phyloP scores from a whole-genome alignment of 2,888 invertebrate genomes.

The Drosophila sordidapex region DNA sequence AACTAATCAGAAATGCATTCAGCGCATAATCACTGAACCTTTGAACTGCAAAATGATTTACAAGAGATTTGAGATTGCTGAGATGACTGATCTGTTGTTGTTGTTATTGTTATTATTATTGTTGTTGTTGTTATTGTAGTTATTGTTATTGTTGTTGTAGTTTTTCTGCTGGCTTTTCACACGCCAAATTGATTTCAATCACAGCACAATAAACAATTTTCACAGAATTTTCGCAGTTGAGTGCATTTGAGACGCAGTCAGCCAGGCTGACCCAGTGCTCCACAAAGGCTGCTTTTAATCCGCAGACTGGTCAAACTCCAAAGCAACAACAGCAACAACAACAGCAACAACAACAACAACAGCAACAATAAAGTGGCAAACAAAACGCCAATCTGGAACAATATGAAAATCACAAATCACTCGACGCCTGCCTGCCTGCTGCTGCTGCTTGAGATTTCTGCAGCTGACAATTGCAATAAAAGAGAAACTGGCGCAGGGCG shows the following conservation, averaged over 20 bases:
- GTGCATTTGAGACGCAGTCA: slow-evolving; percentile 38
- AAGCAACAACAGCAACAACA: slow-evolving; percentile 29
- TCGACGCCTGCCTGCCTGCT: slow-evolving; percentile 48
- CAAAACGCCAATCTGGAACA: slow-evolving; percentile 62
- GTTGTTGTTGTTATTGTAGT: neutral
- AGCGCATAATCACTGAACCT: slow-evolving; percentile 55
- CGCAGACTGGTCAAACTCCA: slow-evolving; percentile 51
- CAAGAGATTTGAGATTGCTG: slow-evolving; percentile 31
- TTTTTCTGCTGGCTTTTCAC: slow-evolving; percentile 29
- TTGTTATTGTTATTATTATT: neutral
- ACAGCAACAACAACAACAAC: slow-evolving; percentile 35
- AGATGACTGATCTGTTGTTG: slow-evolving; percentile 10
- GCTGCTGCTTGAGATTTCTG: slow-evolving; percentile 38
- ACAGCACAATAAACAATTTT: slow-evolving; percentile 66
- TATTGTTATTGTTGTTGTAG: neutral
- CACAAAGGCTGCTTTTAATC: slow-evolving; percentile 51
- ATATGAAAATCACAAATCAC: slow-evolving; percentile 63
- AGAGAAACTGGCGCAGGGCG: slow-evolving; percentile 39
- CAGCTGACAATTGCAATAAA: slow-evolving; percentile 67
- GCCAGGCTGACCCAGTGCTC: slow-evolving; percentile 68
- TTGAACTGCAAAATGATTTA: slow-evolving; percentile 63
- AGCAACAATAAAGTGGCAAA: slow-evolving; percentile 53
- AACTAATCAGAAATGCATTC: slow-evolving; percentile 6
- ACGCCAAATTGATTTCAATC: slow-evolving; percentile 74
- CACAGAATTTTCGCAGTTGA: slow-evolving; percentile 73